Base-by-base conservation (phyloP, 2,888 invertebrate genomes). In the Drosophila yooni region DNA sequence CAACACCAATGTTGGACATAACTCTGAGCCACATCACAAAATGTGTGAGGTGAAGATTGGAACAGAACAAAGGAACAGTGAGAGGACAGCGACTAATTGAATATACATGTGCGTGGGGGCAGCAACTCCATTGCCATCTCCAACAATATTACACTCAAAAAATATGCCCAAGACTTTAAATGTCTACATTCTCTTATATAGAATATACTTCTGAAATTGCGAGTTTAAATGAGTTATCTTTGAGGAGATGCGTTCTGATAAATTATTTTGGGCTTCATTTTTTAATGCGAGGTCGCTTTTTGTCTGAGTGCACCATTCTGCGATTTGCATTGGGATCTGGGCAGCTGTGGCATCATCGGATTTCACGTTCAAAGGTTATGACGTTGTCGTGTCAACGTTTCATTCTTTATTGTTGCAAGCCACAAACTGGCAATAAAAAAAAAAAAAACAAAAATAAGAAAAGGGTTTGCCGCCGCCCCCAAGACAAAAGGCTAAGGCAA, bases 361-460 rank as follows among this genome's bases (percentile, higher is more conserved):
- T 88, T 90, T 90, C 89, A 90, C 91, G 92, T 92, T 92, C 92
- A 92, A 92, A 92, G 91, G 91, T 92, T 92, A 92, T 90, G 91
- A 92, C 91, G 91, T 91, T 87, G 92, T 90, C 92, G 89, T 92
- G 91, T 92, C 92, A 92, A 89, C 91, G 83, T 92, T 92, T 88
- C 82, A 91, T 92, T 91, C 91, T 92, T 92, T 92, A 92, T 92
- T 89, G 86, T 91, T 83, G 78, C 63, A 40, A 52, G 69, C 65
- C 50, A 48, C n/a, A 56, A 27, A 4, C 25, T 46, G 15, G 8
- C 7, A 56, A 38, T 27, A 38, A n/a, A 18, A 54, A 25, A 10
- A 25, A 10, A 33, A 13, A 1, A 11, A 0, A 11, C 0, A 36
- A 25, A 54, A 38, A 57, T 33, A 31, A 31, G 27, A 88, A 91